A percentile compares a stretch with the other conserved stretches of the same genome.
phyloP scores from a whole-genome alignment of 2,888 invertebrate genomes.

The Cheiracanthium punctorium region DNA sequence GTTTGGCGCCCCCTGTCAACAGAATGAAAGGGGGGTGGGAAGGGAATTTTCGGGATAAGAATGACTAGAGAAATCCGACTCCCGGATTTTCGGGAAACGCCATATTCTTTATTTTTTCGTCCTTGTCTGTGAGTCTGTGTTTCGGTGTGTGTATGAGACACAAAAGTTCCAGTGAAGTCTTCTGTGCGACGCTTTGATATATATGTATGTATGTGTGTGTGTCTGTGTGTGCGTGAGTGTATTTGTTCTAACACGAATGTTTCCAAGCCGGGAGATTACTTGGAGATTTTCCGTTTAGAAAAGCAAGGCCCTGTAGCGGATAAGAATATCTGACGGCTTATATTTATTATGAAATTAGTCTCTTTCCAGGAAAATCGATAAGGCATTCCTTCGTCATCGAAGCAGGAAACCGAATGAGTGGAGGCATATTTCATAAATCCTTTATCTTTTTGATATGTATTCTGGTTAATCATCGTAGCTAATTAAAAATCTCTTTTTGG shows the following conservation, averaged over 20 bases:
- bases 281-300: too few species aligned
- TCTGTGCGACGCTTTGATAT: not conserved
- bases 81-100: conserved; percentile 53
- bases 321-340: too few species aligned
- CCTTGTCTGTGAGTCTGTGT: not conserved
- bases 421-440: too few species aligned
- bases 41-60: conserved; percentile 61
- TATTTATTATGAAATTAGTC: too few species aligned
- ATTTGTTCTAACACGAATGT: not conserved
- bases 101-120: not conserved
- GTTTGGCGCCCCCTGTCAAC: conserved; percentile 69
- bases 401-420: too few species aligned
- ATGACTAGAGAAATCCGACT: conserved; percentile 69
- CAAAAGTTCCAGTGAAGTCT: not conserved
- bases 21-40: conserved; percentile 50
- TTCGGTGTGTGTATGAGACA: not conserved
- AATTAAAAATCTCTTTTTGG: too few species aligned
- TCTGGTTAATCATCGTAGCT: too few species aligned
- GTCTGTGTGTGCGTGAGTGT: not conserved
- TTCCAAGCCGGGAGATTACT: not conserved
- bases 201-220: too few species aligned
- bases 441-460: too few species aligned
- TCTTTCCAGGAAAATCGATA: too few species aligned
- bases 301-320: too few species aligned
- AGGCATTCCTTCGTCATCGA: too few species aligned